These are phyloP conservation scores for Tridacna crocea DNA, from an alignment of 2,888 invertebrate genomes.

Conservation along the genomic window DNA sequence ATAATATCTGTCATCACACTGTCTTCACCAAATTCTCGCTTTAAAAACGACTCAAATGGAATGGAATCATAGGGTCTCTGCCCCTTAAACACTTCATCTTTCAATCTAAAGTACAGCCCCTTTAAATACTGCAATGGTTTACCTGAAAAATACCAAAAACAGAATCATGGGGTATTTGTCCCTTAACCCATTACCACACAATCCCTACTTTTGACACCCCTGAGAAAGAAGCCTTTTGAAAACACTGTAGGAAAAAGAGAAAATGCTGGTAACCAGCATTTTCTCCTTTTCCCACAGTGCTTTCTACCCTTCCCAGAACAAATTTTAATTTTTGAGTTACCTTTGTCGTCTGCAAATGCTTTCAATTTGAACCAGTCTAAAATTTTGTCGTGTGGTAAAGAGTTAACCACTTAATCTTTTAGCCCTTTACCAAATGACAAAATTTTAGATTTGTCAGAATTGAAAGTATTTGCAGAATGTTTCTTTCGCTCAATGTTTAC, in stretches of 20 bases:
- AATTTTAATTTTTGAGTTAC: too few relatives aligned
- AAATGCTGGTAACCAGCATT: background rate
- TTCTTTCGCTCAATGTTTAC: too few relatives aligned
- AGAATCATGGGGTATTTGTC: background rate
- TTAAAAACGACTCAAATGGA: slow-evolving; percentile 93
- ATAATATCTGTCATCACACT: slow-evolving; percentile 94
- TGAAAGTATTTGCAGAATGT: too few relatives aligned
- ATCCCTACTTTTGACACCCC: too few relatives aligned
- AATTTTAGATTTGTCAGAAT: too few relatives aligned
- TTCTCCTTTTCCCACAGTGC: background rate
- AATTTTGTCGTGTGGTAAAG: too few relatives aligned
- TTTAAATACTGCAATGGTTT: slow-evolving; percentile 90
- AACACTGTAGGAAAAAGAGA: slow-evolving; percentile 11
- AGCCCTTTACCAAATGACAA: too few relatives aligned
- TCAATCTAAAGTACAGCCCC: slow-evolving; percentile 96
- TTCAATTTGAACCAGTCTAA: too few relatives aligned
- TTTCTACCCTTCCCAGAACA: too few relatives aligned
- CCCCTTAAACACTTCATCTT: slow-evolving; percentile 94
- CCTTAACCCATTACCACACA: background rate
- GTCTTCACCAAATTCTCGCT: slow-evolving; percentile 93
- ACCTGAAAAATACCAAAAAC: slow-evolving; percentile 68
- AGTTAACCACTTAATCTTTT: too few relatives aligned
- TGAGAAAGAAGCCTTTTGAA: too few relatives aligned
- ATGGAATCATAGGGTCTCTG: slow-evolving; percentile 95
- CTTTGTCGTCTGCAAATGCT: too few relatives aligned